Conservation (phyloP, 2,888 invertebrate genomes). For the Mythimna impura region DNA sequence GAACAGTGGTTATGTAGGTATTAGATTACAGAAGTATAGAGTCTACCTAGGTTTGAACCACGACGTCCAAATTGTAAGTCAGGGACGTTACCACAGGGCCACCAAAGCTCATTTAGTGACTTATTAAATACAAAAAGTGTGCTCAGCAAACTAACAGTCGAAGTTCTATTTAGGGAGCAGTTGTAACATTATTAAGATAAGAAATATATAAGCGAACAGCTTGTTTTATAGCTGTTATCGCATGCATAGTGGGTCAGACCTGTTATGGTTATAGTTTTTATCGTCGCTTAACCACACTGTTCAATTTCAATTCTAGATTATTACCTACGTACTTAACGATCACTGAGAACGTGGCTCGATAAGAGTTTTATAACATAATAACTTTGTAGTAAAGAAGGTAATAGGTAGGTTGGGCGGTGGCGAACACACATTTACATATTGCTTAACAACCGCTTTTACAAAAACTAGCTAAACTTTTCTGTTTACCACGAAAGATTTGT, state of each 20-base stretch:
- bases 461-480: conserved; percentile 41
- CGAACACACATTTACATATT: conserved; percentile 63
- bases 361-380: conserved; percentile 69
- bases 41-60: too few relatives aligned
- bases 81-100: too few relatives aligned
- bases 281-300: conserved; percentile 74
- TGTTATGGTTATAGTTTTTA: conserved; percentile 79
- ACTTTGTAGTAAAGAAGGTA: conserved; percentile 61
- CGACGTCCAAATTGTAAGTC: too few relatives aligned
- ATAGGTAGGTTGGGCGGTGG: conserved; percentile 44
- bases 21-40: too few relatives aligned
- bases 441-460: conserved; percentile 48
- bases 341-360: conserved; percentile 66
- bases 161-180: conserved; percentile 77
- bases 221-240: conserved; percentile 79
- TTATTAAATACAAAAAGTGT: conserved; percentile 46
- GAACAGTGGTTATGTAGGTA: too few relatives aligned
- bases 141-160: conserved; percentile 46
- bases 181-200: conserved; percentile 80
- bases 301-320: conserved; percentile 77
- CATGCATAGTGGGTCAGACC: conserved; percentile 76
- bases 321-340: conserved; percentile 68
- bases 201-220: conserved; percentile 73
- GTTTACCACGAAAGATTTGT: conserved; percentile 39
- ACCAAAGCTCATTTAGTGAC: too few relatives aligned